Evolutionary conservation across 2,888 invertebrate genomes (phyloP), one percentile per base, ranked within the genome.

Genomic region (Mylabris sibirica): DNA sequence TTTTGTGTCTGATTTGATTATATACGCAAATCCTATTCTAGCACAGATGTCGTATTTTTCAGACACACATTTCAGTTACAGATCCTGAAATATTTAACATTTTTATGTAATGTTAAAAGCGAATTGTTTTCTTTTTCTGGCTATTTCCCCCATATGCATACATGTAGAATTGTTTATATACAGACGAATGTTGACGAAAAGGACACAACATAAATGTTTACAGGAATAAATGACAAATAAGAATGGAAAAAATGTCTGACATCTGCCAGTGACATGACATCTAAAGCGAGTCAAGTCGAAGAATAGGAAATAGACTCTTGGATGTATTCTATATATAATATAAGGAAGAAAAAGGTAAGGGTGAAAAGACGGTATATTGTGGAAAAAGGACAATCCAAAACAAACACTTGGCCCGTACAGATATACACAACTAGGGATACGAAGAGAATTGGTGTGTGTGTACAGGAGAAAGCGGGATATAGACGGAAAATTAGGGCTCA

Each of bases 401-500:
- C 11, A 24, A 9, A 1, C 44, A 17, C 4, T n/a, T 44, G 44
- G 20, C 12, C 49, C 3, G 3, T 30, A 30, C 20, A 49, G n/a
- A 20, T 20, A 9, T 49, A 49, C 20, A 49, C 49, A 49, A 49
- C n/a, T 17, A 4, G 41, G 20, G 4, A 30, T 30, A 30, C 30
- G 30, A 30, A 30, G 8, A 4, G 30, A 30, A 30, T 30, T 30
- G 30, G 30, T 30, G 30, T 30, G 8, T 30, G 8, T 8, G 17
- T n/a, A 20, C 2, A 49, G 17, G 20, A 20, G 3, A n/a, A 20
- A 24, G 12, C 11, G 24, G 22, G 24, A 53, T 9, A 12, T 22
- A 53, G 12, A 12, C 0, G 24, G 11, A 24, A 22, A 24, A 65
- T 74, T 75, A 75, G 71, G 79, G 63, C 78, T 76, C 78, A 79